These are phyloP conservation scores for Patella vulgata DNA, from an alignment of 1,140 invertebrate species.

Conservation along the genomic window DNA sequence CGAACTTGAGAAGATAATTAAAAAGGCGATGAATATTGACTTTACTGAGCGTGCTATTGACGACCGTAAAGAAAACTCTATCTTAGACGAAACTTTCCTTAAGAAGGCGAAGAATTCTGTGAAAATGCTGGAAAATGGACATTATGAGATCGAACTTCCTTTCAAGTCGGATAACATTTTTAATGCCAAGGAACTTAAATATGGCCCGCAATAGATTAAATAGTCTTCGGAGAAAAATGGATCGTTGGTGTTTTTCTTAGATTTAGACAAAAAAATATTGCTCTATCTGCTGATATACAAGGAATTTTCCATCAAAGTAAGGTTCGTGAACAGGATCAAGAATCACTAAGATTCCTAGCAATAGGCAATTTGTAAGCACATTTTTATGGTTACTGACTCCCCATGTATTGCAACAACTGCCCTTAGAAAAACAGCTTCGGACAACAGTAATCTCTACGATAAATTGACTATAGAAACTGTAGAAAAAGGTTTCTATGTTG, in stretches of 20 bases:
- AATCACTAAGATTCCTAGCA: constrained; percentile 15
- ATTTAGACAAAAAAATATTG: constrained; percentile 16
- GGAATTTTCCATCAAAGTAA: constrained; percentile 25
- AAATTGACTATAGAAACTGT: constrained; percentile 1
- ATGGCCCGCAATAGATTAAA: constrained; percentile 11
- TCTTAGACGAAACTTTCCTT: constrained; percentile 20
- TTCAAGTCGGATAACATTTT: constrained; percentile 4
- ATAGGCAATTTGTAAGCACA: constrained; percentile 25
- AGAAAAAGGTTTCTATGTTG: constrained; percentile 21
- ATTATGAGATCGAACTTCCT: constrained; percentile 18
- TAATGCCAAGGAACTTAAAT: constrained; percentile 19
- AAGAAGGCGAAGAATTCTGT: not conserved
- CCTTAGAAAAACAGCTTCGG: constrained; percentile 3
- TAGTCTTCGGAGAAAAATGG: constrained; percentile 6
- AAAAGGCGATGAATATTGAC: constrained; percentile 1
- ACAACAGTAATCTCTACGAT: not conserved
- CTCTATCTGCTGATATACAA: too few relatives aligned
- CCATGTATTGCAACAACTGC: constrained; percentile 20
- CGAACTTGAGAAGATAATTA: not conserved
- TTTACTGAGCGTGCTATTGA: constrained; percentile 6
- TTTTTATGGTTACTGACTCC: too few relatives aligned
- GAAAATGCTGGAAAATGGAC: constrained; percentile 2
- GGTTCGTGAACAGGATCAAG: constrained; percentile 12
- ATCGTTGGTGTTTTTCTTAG: constrained; percentile 1
- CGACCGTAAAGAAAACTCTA: constrained; percentile 10